Percentiles rank a stretch among this genome's conserved stretches.
These are phyloP conservation scores for Heterotilapia buettikoferi DNA, from an alignment of 2,113 vertebrate species.

Conservation along the genomic window DNA sequence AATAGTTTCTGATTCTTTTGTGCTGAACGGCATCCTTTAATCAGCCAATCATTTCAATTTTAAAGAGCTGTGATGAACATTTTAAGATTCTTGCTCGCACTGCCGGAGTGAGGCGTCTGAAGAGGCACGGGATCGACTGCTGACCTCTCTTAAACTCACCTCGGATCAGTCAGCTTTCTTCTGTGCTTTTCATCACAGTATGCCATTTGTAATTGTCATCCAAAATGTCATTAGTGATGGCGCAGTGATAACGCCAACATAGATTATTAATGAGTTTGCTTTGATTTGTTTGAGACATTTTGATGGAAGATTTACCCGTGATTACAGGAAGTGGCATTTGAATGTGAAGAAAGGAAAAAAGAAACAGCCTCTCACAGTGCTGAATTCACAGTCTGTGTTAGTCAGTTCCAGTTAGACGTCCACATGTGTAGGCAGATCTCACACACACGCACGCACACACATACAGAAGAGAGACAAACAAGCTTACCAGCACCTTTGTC, in stretches of 20 bases:
- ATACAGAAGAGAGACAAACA: slow-evolving; percentile 2
- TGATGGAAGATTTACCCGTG: slow-evolving; percentile 7
- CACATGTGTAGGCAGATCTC: neutral
- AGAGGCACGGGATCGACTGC: neutral
- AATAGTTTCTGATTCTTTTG: neutral
- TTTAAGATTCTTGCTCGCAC: neutral
- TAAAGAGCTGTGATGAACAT: neutral
- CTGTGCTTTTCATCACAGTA: neutral
- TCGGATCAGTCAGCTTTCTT: neutral
- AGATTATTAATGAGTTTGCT: neutral
- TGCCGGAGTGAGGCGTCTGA: neutral
- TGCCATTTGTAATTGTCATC: neutral
- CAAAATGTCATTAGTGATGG: neutral
- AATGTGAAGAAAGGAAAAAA: neutral
- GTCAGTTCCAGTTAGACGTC: neutral
- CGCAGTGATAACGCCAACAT: neutral
- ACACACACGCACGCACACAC: neutral
- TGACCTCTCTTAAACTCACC: neutral
- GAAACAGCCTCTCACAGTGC: neutral
- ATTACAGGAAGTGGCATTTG: slow-evolving; percentile 23
- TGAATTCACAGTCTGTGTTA: slow-evolving; percentile 3
- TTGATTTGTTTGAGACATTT: slow-evolving; percentile 19
- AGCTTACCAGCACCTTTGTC: slow-evolving; percentile 46
- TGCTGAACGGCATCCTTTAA: neutral
- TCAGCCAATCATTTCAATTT: neutral